phyloP scores from a whole-genome alignment of 53 echinoderm and acorn worm species.

The Holothuria scabra region DNA sequence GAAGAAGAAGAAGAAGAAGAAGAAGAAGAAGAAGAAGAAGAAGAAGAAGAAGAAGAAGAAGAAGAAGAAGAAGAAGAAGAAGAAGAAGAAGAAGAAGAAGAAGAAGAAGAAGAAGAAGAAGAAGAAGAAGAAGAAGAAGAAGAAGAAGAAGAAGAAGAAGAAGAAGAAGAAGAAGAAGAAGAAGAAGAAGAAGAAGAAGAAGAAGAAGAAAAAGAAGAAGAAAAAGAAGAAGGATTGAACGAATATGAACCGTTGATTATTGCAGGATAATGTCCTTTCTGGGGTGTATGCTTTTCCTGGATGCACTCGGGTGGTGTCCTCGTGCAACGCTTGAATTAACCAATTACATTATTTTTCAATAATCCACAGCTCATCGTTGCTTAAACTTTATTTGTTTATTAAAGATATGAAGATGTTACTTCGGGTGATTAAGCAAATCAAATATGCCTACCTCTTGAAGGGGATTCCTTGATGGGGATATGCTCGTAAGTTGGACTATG shows the following conservation, averaged over 20 bases:
- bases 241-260: not conserved
- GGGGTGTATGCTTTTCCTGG: too few relatives aligned
- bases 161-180: constrained; percentile 11
- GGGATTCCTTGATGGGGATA: too few relatives aligned
- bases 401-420: too few relatives aligned
- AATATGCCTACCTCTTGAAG: too few relatives aligned
- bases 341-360: too few relatives aligned
- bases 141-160: not conserved
- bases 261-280: too few relatives aligned
- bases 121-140: constrained; percentile 11
- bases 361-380: too few relatives aligned
- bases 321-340: too few relatives aligned
- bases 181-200: constrained; percentile 11
- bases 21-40: constrained; percentile 1
- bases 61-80: constrained; percentile 11
- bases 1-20: not conserved
- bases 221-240: not conserved
- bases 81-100: constrained; percentile 11
- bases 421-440: too few relatives aligned
- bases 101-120: constrained; percentile 11
- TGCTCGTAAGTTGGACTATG: too few relatives aligned
- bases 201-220: constrained; percentile 1
- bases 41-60: constrained; percentile 11
- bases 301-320: too few relatives aligned
- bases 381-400: too few relatives aligned